Base-by-base conservation (phyloP, 1,140 invertebrate species). In the Drosophila simulans region DNA sequence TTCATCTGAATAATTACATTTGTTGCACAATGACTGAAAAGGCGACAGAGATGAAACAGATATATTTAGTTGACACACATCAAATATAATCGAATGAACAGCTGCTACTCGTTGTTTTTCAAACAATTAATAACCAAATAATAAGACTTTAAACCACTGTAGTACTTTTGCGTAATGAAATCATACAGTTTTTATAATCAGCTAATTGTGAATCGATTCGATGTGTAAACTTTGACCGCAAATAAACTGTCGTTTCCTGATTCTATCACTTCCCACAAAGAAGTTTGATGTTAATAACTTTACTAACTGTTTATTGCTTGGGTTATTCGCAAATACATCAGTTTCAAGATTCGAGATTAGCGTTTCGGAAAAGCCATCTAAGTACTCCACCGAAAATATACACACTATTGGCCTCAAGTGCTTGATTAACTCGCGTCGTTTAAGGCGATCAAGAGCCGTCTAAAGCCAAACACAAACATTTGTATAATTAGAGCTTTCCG, bases 401-500 rank as follows among this genome's bases (percentile, higher is more conserved):
- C 17, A 17, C 17, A 17, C 17, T 17, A 15, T n/a, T 34, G 35
- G 46, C 22, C 39, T 54, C n/a, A 42, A 60, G 68, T 73, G 42
- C n/a, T 52, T 53, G 48, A 60, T 71, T 59, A 73, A 37, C 46
- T 59, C 59, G 31, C 64, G 39, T 37, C 31, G 22, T 49, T 73
- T 40, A 54, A 72, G 49, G 22, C 58, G 34, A 27, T 40, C 39
- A 40, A 59, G 58, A 59, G 58, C 15, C 46, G n/a, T 62, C 25
- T 55, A 62, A 66, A 53, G 59, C 72, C 27, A 22, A 75, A 75
- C 75, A 42, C 53, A 75, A 75, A 75, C 72, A 75, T 65, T 37
- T 64, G 40, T 58, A 66, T 75, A 75, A 75, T 75, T 75, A 76
- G 60, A 58, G 58, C 58, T 64, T 52, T 35, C 58, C 58, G 71